Conservation (phyloP, 2,113 vertebrate genomes). For the Orthonyx spaldingii region DNA sequence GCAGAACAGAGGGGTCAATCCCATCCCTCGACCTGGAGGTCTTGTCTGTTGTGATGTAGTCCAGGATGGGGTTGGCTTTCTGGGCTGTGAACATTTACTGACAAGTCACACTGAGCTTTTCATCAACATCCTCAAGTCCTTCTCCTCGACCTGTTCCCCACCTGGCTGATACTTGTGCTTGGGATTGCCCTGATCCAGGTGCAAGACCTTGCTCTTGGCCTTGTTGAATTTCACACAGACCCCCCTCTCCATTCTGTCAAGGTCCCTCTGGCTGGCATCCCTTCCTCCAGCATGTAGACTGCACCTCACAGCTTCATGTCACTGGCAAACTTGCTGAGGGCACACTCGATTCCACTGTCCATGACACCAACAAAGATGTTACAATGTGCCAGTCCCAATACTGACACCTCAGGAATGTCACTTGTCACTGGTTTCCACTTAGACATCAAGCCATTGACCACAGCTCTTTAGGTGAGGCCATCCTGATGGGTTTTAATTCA, state of each 20-base stretch:
- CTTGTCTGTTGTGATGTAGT: neutral
- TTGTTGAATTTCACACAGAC: neutral
- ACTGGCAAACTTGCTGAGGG: too few relatives aligned
- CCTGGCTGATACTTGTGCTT: neutral
- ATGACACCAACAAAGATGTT: neutral
- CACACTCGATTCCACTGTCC: fast-evolving
- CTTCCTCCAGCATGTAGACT: neutral
- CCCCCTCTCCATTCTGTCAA: neutral
- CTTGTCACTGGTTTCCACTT: neutral
- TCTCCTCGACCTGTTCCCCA: neutral
- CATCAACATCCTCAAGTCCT: neutral
- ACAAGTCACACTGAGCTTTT: neutral
- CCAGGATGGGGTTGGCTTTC: neutral
- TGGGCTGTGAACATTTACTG: neutral
- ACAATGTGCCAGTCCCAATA: neutral
- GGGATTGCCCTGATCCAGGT: neutral
- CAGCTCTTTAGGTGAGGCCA: neutral
- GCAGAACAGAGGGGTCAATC: neutral
- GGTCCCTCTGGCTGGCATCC: neutral
- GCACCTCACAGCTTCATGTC: neutral
- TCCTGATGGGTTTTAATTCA: neutral
- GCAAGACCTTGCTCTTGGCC: neutral
- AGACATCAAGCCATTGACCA: neutral
- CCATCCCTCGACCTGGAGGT: fast-evolving
- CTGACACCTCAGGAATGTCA: neutral